Evolutionary conservation across 2,888 invertebrate genomes (phyloP).

Genomic region (Seira sanloemensis): DNA sequence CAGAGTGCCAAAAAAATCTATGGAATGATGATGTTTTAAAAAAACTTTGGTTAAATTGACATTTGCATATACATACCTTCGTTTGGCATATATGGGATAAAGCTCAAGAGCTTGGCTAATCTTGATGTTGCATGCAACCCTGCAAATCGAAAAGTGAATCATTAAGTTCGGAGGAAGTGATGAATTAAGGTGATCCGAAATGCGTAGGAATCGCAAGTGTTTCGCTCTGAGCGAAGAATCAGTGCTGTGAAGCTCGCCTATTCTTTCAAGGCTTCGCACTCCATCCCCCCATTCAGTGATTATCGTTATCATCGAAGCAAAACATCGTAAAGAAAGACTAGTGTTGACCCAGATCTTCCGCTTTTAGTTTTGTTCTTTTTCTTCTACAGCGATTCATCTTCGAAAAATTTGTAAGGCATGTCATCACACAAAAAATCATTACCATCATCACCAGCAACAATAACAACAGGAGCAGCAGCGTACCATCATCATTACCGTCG

Average conservation of each 20-base stretch:
- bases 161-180: neutral
- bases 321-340: conserved; percentile 15
- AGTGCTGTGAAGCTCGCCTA: neutral
- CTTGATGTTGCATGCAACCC: too few relatives aligned
- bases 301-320: conserved; percentile 45
- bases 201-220: too few relatives aligned
- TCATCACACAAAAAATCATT: neutral
- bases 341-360: conserved; percentile 45
- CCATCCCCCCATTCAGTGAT: neutral
- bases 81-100: too few relatives aligned
- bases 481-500: neutral
- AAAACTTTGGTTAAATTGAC: too few relatives aligned
- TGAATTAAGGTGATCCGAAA: neutral
- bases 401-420: conserved; percentile 32
- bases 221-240: neutral
- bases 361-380: conserved; percentile 12
- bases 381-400: conserved; percentile 26
- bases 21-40: too few relatives aligned
- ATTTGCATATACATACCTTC: too few relatives aligned
- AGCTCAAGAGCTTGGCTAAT: too few relatives aligned
- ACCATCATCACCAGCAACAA: neutral
- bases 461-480: neutral
- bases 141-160: too few relatives aligned
- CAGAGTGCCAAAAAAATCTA: too few relatives aligned
- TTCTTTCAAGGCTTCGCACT: neutral